Evolutionary conservation across 1,140 invertebrate species (phyloP).

Genomic region (Psix sp.): DNA sequence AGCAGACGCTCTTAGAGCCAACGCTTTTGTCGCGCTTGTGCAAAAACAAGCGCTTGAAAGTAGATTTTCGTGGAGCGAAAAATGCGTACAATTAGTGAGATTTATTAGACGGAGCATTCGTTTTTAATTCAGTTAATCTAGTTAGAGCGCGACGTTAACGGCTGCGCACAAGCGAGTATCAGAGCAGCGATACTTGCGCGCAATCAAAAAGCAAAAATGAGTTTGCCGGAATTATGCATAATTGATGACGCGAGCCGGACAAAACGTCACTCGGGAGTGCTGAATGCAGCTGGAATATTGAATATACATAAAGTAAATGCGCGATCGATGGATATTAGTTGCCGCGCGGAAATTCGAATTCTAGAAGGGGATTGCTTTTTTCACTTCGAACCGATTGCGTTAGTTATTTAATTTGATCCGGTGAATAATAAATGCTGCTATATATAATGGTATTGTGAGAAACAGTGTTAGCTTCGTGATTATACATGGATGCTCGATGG

Average conservation of each 20-base stretch:
- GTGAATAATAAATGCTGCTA: no score
- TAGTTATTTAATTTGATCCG: no score
- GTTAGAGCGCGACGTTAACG: no score
- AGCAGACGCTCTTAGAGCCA: constrained; percentile 2
- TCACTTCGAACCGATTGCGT: constrained; percentile 10
- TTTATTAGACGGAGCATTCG: no score
- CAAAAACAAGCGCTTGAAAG: no score
- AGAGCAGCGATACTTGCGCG: constrained; percentile 38
- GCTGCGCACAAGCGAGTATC: no score
- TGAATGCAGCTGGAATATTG: constrained; percentile 43
- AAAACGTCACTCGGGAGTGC: constrained; percentile 25
- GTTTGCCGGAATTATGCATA: constrained; percentile 46
- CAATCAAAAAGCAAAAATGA: constrained; percentile 47
- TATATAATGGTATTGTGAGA: no score
- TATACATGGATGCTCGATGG: no score
- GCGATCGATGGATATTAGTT: constrained; percentile 41
- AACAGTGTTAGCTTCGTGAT: no score
- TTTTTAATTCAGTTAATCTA: no score
- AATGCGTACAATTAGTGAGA: no score
- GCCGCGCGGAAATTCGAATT: constrained; percentile 33
- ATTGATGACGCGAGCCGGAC: constrained; percentile 28
- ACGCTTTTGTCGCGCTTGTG: constrained; percentile 20
- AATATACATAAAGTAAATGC: constrained; percentile 52
- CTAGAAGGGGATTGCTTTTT: background rate
- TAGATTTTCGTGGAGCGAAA: no score